A percentile compares a stretch with the other conserved stretches of the same genome.
Evolutionary conservation across 2,113 vertebrate genomes (phyloP).

Genomic region (Amazona vittata): DNA sequence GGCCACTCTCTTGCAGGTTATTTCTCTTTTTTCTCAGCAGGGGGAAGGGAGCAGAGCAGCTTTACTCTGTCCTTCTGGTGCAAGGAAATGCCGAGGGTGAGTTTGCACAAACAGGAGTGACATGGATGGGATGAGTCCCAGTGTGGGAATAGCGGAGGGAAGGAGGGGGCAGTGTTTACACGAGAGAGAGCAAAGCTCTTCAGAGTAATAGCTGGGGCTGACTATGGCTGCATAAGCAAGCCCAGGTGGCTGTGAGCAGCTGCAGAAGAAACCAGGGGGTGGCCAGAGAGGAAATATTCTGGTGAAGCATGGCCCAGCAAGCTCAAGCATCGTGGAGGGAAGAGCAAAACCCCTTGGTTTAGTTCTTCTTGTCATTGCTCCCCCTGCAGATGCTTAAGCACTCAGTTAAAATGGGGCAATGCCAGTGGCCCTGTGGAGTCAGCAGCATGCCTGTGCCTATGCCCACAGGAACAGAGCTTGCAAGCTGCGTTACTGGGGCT

Average conservation of each 20-base stretch:
- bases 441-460: accelerated
- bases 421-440: accelerated
- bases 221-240: not conserved
- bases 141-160: not conserved
- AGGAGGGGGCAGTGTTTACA: slow-evolving; percentile 37
- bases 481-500: not conserved
- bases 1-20: not conserved
- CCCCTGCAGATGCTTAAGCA: not conserved
- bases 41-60: not conserved
- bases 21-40: not conserved
- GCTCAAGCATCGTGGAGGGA: not conserved
- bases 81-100: not conserved
- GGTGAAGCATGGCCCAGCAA: not conserved
- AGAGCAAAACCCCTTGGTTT: not conserved
- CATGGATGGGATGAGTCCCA: not conserved
- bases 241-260: slow-evolving; percentile 61
- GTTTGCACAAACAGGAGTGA: not conserved
- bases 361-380: not conserved
- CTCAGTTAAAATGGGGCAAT: not conserved
- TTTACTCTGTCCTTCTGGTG: not conserved
- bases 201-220: slow-evolving; percentile 10
- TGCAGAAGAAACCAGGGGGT: not conserved
- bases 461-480: accelerated
- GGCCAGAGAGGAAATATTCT: not conserved
- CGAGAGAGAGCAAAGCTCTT: not conserved